Conservation (phyloP, 2,888 invertebrate species). For the Epinotia nisella region DNA sequence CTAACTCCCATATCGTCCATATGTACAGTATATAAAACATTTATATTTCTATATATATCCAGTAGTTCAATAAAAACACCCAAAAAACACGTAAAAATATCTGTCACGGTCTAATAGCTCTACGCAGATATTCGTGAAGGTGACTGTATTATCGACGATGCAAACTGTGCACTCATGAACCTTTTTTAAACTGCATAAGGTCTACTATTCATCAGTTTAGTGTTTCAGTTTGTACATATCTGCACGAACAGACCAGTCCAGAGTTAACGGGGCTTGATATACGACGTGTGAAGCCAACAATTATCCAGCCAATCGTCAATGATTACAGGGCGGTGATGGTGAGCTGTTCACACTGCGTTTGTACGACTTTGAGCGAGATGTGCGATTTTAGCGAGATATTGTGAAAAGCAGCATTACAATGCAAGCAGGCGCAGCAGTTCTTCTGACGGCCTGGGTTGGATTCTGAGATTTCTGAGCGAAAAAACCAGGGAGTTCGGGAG, state of each 20-base stretch:
- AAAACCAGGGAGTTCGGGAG: too few species aligned
- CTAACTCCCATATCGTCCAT: too few species aligned
- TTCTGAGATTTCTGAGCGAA: too few species aligned
- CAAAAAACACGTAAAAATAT: too few species aligned
- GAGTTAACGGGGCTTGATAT: constrained; percentile 31
- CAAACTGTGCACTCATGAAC: background rate
- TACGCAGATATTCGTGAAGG: background rate
- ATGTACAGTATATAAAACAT: too few species aligned
- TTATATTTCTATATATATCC: too few species aligned
- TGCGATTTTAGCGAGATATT: background rate
- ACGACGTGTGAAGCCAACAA: constrained; percentile 32
- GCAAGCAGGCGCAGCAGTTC: background rate
- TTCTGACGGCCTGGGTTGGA: too few species aligned
- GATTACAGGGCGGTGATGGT: constrained; percentile 44
- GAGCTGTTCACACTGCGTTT: constrained; percentile 43
- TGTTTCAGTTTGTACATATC: constrained; percentile 21
- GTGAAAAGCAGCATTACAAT: too few species aligned
- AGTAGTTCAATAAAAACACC: too few species aligned
- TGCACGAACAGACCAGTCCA: constrained; percentile 32
- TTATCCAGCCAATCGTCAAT: constrained; percentile 29
- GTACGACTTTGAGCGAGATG: background rate
- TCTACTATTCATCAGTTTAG: background rate
- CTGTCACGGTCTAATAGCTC: too few species aligned
- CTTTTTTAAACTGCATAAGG: background rate
- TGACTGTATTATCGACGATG: background rate